Evolutionary conservation across 2,888 invertebrate species (phyloP).

Genomic region (Pseudeuparius sepicola): DNA sequence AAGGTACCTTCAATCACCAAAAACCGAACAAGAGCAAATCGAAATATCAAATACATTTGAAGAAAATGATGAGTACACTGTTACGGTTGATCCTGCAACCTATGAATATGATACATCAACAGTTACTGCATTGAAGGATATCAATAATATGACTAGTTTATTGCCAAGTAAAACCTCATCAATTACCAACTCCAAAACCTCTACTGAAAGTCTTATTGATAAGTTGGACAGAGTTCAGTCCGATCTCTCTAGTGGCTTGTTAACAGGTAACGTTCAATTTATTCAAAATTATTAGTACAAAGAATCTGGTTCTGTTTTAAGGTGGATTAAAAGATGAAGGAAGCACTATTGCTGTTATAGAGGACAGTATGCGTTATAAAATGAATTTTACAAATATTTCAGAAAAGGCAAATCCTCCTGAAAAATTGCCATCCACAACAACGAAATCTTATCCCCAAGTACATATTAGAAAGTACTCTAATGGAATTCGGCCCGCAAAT

Average conservation of each 20-base stretch:
- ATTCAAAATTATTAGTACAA: not conserved
- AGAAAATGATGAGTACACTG: slow-evolving; percentile 15
- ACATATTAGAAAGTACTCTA: slow-evolving; percentile 55
- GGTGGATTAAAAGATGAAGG: slow-evolving; percentile 58
- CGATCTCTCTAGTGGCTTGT: slow-evolving; percentile 66
- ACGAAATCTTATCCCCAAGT: slow-evolving; percentile 47
- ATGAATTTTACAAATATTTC: slow-evolving; percentile 28
- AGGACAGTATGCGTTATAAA: slow-evolving; percentile 41
- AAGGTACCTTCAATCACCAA: slow-evolving; percentile 67
- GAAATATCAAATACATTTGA: slow-evolving; percentile 50
- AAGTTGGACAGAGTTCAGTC: slow-evolving; percentile 79
- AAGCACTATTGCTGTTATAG: slow-evolving; percentile 56
- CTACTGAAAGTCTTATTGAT: slow-evolving; percentile 79
- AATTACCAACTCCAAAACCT: slow-evolving; percentile 37
- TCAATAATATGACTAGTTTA: no score
- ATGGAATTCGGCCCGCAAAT: slow-evolving; percentile 31
- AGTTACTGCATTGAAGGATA: no score
- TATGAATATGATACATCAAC: slow-evolving; percentile 25
- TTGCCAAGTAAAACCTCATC: slow-evolving; percentile 16
- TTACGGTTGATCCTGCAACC: slow-evolving; percentile 24
- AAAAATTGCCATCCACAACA: slow-evolving; percentile 41
- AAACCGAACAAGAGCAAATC: slow-evolving; percentile 66
- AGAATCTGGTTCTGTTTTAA: slow-evolving; percentile 12
- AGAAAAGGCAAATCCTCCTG: slow-evolving; percentile 39
- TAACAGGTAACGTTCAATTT: slow-evolving; percentile 47